Percentiles rank a stretch among this genome's conserved stretches.
These are phyloP conservation scores for Agapornis canus DNA, from an alignment of 2,797 vertebrate species.

Conservation along the genomic window DNA sequence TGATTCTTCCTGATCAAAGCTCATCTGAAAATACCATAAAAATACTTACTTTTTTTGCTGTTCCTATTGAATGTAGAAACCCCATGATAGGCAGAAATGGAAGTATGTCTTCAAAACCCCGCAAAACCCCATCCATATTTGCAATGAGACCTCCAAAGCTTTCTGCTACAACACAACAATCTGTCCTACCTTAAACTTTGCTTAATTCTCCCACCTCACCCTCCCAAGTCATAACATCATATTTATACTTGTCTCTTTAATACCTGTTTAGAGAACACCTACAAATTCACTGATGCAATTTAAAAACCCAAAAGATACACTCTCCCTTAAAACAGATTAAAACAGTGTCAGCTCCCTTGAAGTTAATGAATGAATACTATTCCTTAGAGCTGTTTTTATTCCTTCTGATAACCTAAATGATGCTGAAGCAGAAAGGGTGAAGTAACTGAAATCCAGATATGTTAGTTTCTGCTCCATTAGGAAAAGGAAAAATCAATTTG, in stretches of 20 bases:
- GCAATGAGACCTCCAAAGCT: background rate
- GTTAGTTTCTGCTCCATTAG: conserved; percentile 78
- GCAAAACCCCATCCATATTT: background rate
- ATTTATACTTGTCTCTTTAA: conserved; percentile 42
- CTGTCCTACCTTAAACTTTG: background rate
- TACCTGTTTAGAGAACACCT: conserved; percentile 26
- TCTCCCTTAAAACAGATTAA: conserved; percentile 42
- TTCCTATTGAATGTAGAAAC: background rate
- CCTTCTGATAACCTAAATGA: conserved; percentile 44
- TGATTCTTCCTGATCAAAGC: background rate
- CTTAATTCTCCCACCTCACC: background rate
- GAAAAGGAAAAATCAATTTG: conserved; percentile 79
- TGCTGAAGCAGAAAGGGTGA: conserved; percentile 59
- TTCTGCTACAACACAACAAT: background rate
- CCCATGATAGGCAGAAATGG: background rate
- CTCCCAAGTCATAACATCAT: background rate
- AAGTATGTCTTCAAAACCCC: background rate
- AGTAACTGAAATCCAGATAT: conserved; percentile 76
- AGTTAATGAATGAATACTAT: conserved; percentile 54
- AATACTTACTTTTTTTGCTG: background rate
- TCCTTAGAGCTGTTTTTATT: conserved; percentile 40
- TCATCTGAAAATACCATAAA: background rate
- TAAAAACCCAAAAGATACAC: conserved; percentile 22
- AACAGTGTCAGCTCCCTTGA: conserved; percentile 19
- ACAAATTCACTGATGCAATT: conserved; percentile 34